Percentiles rank a stretch among this genome's conserved stretches.
Conservation (phyloP, 2,888 invertebrate genomes). For the Orthosia gracilis region DNA sequence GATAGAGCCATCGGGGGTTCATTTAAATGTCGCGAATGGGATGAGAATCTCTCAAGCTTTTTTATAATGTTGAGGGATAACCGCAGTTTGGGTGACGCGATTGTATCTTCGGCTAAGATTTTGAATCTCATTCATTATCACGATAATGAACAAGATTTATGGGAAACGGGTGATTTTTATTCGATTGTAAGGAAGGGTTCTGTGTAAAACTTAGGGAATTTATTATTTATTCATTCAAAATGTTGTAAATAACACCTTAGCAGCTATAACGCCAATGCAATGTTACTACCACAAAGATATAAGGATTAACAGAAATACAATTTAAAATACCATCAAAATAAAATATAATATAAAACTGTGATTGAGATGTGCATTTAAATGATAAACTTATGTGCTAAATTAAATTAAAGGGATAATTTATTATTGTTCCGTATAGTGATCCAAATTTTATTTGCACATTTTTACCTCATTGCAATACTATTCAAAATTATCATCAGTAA, state of each 20-base stretch:
- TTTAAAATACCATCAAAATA: too few relatives aligned
- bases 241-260: too few relatives aligned
- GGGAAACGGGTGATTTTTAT: not conserved
- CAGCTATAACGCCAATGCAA: too few relatives aligned
- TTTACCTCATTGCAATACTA: too few relatives aligned
- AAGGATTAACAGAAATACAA: too few relatives aligned
- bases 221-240: too few relatives aligned
- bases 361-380: too few relatives aligned
- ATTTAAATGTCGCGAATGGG: slow-evolving; percentile 84
- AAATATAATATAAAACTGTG: too few relatives aligned
- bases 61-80: slow-evolving; percentile 70
- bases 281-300: too few relatives aligned
- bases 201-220: too few relatives aligned
- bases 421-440: not conserved
- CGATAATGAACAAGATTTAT: slow-evolving; percentile 9
- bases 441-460: not conserved
- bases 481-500: not conserved
- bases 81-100: slow-evolving; percentile 41
- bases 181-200: not conserved
- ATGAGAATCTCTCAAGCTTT: slow-evolving; percentile 78
- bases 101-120: slow-evolving; percentile 60
- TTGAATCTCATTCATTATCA: too few relatives aligned
- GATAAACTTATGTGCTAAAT: too few relatives aligned
- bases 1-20: slow-evolving; percentile 86
- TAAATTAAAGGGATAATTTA: not conserved